phyloP scores from a whole-genome alignment of 2,888 invertebrate genomes.

The Syritta pipiens region DNA sequence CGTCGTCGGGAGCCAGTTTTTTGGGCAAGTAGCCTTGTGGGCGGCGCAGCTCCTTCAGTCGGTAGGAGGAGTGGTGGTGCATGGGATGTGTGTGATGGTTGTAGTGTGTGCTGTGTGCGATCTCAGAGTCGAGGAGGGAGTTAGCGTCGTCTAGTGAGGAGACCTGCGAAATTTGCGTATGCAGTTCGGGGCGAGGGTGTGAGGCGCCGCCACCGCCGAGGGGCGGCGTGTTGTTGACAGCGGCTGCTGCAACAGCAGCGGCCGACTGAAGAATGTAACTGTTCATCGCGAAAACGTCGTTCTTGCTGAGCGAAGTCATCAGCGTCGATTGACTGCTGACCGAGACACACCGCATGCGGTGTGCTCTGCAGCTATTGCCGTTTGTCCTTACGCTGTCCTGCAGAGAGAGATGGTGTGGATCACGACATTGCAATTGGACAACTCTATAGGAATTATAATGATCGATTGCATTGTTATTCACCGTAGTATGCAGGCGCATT shows the following conservation, averaged over 20 bases:
- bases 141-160: conserved; percentile 77
- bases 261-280: conserved; percentile 58
- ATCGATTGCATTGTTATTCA: conserved; percentile 77
- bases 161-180: conserved; percentile 76
- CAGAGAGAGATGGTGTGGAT: conserved; percentile 77
- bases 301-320: conserved; percentile 74
- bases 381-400: conserved; percentile 78
- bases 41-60: conserved; percentile 72
- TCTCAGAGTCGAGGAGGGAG: conserved; percentile 74
- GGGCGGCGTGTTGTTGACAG: conserved; percentile 49
- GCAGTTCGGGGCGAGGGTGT: conserved; percentile 73
- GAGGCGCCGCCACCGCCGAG: conserved; percentile 1
- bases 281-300: conserved; percentile 73
- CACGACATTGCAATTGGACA: conserved; percentile 77
- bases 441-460: conserved; percentile 76
- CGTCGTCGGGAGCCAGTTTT: conserved; percentile 61
- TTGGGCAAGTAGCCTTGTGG: conserved; percentile 66
- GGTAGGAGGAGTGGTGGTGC: conserved; percentile 62
- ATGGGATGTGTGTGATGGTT: conserved; percentile 61
- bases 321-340: conserved; percentile 76
- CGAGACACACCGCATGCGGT: conserved; percentile 75
- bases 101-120: conserved; percentile 61
- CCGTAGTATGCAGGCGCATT: conserved; percentile 77
- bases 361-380: conserved; percentile 70
- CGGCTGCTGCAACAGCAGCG: conserved; percentile 45